These are phyloP conservation scores for Ceryle rudis DNA, from an alignment of 2,797 vertebrate species.

Conservation along the genomic window DNA sequence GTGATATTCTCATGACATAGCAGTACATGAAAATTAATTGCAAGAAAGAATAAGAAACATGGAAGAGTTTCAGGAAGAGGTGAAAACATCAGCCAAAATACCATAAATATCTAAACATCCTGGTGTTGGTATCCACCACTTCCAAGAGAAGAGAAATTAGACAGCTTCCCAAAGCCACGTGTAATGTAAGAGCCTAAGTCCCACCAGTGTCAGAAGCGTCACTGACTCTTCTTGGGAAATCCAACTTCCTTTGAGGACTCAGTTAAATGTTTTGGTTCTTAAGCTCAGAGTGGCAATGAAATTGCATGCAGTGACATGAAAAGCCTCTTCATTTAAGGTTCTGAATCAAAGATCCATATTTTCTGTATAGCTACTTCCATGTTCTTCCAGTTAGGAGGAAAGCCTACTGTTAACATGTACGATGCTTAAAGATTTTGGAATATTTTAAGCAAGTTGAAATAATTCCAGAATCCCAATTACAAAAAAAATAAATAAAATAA, in stretches of 20 bases:
- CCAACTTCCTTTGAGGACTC: constrained; percentile 49
- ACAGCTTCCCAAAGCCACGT: constrained; percentile 44
- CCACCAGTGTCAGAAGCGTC: not conserved
- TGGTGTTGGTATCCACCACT: constrained; percentile 30
- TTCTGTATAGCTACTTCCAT: constrained; percentile 67
- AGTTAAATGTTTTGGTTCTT: constrained; percentile 23
- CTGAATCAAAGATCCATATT: constrained; percentile 18
- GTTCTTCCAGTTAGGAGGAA: constrained; percentile 47
- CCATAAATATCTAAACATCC: not conserved
- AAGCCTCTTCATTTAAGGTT: constrained; percentile 37
- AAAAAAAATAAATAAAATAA: not conserved
- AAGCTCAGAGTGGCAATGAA: constrained; percentile 57
- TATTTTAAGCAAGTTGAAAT: not conserved
- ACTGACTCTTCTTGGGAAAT: constrained; percentile 32
- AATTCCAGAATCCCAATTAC: not conserved
- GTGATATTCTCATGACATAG: not conserved
- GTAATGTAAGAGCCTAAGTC: not conserved
- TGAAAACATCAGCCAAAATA: constrained; percentile 46
- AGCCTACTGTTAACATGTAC: not conserved
- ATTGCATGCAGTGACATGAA: constrained; percentile 49
- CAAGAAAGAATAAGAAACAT: constrained; percentile 61
- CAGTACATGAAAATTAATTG: not conserved
- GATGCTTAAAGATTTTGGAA: constrained; percentile 11
- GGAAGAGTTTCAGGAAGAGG: constrained; percentile 66
- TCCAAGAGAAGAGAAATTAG: constrained; percentile 29